Evolutionary conservation across 2,113 vertebrate genomes (phyloP), one percentile per base, ranked within the genome.

Genomic region (Chrysemys picta): DNA sequence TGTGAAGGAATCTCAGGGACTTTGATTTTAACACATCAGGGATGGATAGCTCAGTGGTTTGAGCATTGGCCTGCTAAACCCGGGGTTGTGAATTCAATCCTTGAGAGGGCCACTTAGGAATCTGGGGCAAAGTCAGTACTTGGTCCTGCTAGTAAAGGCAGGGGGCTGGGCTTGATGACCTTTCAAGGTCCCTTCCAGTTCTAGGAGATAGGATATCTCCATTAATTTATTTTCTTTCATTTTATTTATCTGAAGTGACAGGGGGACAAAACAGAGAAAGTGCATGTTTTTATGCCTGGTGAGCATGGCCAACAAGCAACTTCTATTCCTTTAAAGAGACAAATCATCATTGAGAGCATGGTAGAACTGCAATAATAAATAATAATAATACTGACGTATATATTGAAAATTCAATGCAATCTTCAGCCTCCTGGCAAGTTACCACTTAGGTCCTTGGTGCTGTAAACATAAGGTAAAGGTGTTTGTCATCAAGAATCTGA

Each of bases 301-400:
- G 9, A 92, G 53, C 1, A 49, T 4, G 89, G 78, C 0, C n/a
- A 50, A 72, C 42, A 53, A 72, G 56, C 65, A 47, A 4, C 0
- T 4, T 85, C 10, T 69, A 17, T 69, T 31, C 22, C 4, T 29
- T 19, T 59, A 49, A 16, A 42, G 84, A 78, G 21, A 5, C 6
- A 76, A 12, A 17, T 35, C 50, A 83, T 8, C 0, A 0, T 9
- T 87, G 21, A 57, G 38, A 38, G 4, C 65, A 72, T 72, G 65
- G n/a, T 38, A 17, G 19, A 1, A 0, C 16, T 81, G 19, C 17
- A 57, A 80, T 45, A 82, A 80, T 27, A 79, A 0, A 1, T 6
- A 59, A 92, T 82, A 96, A 0, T 50, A 50, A 13, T 0, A 3
- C 8, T 8, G 3, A 0, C 88, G 13, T 27, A 56, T 1, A 52